Percentiles rank a stretch among this genome's conserved stretches.
These are phyloP conservation scores for Todiramphus chloris DNA, from an alignment of 2,113 vertebrate species.

Conservation along the genomic window DNA sequence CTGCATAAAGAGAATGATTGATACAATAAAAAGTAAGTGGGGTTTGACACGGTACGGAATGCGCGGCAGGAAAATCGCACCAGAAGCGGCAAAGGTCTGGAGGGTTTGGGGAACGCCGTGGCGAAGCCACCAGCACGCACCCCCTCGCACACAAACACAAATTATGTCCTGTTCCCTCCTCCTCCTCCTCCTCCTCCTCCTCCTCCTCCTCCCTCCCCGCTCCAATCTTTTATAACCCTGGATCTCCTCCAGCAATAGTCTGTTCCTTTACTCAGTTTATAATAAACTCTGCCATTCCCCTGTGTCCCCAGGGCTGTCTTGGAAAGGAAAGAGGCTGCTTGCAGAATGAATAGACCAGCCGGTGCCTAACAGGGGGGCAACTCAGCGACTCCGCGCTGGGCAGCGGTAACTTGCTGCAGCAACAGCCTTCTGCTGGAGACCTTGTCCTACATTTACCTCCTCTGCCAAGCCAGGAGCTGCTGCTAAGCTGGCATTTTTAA, in stretches of 20 bases:
- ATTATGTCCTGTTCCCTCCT: slow-evolving; percentile 32
- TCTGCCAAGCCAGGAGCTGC: neutral
- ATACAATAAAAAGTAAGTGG: slow-evolving; percentile 57
- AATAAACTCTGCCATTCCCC: slow-evolving; percentile 63
- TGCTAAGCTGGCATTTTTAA: neutral
- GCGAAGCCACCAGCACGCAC: neutral
- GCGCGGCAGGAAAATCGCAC: slow-evolving; percentile 13
- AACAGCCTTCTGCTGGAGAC: slow-evolving; percentile 4
- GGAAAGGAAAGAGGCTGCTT: slow-evolving; percentile 48
- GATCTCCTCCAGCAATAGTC: slow-evolving; percentile 67
- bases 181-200: neutral
- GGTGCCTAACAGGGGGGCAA: neutral
- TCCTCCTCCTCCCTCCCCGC: neutral
- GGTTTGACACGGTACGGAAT: neutral
- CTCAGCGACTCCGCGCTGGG: neutral
- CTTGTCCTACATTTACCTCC: slow-evolving; percentile 8
- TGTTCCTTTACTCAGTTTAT: slow-evolving; percentile 53
- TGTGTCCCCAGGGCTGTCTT: slow-evolving; percentile 42
- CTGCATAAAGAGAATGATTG: slow-evolving; percentile 54
- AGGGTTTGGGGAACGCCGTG: slow-evolving; percentile 24
- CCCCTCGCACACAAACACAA: slow-evolving; percentile 16
- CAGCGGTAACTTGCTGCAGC: slow-evolving; percentile 12
- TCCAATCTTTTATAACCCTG: slow-evolving; percentile 66
- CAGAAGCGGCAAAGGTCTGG: neutral
- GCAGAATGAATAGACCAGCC: slow-evolving; percentile 48